Conservation (phyloP, 2,888 invertebrate genomes). For the Pseudolycoriella hygida region DNA sequence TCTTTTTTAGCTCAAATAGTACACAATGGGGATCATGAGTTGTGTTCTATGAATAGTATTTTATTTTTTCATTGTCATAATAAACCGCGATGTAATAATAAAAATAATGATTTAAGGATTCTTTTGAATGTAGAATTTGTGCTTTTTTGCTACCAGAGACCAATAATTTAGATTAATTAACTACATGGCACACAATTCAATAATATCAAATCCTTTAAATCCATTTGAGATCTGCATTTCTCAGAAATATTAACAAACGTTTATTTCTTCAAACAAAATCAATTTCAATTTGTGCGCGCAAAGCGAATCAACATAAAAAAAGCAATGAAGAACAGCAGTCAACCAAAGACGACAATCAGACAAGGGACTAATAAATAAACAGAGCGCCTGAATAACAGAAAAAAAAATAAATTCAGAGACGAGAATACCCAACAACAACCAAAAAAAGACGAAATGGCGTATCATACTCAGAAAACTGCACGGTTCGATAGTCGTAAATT, state of each 20-base stretch:
- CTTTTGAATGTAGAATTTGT: too few relatives aligned
- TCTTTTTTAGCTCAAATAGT: background rate
- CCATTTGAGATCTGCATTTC: too few relatives aligned
- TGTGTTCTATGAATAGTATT: too few relatives aligned
- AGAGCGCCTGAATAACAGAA: conserved; percentile 1
- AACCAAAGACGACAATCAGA: conserved; percentile 4
- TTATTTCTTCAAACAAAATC: background rate
- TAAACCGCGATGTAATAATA: too few relatives aligned
- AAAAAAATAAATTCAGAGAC: background rate
- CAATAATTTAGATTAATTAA: too few relatives aligned
- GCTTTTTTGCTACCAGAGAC: too few relatives aligned
- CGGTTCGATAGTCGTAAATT: conserved; percentile 15
- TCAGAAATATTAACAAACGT: too few relatives aligned
- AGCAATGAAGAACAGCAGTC: conserved; percentile 4
- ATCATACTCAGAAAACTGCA: conserved; percentile 10
- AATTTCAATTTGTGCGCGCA: conserved; percentile 2
- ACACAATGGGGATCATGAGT: too few relatives aligned
- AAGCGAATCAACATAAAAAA: background rate
- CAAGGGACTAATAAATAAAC: conserved; percentile 10
- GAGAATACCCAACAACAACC: background rate
- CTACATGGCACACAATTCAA: too few relatives aligned
- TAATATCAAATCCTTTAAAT: too few relatives aligned
- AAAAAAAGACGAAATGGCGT: conserved; percentile 3
- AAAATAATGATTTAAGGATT: too few relatives aligned
- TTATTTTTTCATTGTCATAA: too few relatives aligned